Base-by-base conservation (phyloP, 2,888 invertebrate genomes). In the Yponomeuta malinellus region DNA sequence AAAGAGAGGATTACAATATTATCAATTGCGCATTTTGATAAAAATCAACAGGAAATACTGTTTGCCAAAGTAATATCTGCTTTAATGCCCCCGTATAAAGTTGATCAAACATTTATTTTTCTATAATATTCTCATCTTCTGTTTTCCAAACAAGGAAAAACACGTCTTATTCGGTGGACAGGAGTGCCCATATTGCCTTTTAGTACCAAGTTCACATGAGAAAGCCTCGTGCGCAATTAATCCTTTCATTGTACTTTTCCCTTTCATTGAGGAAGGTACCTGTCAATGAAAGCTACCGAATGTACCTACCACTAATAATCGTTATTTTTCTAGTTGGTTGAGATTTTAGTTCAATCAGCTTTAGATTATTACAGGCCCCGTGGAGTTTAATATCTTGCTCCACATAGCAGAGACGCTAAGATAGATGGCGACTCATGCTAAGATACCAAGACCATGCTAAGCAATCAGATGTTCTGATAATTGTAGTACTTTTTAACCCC, bases 221-320 rank as follows among this genome's bases (percentile, higher is more conserved):
- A n/a, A 59, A 68, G 67, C 15, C 52, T 67, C 8, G 15, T 72
- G 70, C 43, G 68, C 68, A 43, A n/a, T 23, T 68, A 48, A 68
- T 68, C 68, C 68, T 48, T 68, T 43, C 68, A 68, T 68, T 68
- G 68, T 68, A 48, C 12, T 9, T 23, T 12, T 68, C 15, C 31
- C 31, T 65, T 65, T 65, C 33, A 10, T 43, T 65, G 10, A 29
- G 65, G 12, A 10, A 29, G 65, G 29, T 65, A 65, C 65, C 65
- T 65, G 65, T 65, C 65, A 65, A 33, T 29, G 65, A 29, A 29
- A 15, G 65, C 33, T 65, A 29, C 31, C 31, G 65, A 65, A 10
- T 10, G 10, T 29, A 15, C 52, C 52, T 29, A 15, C 52, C 52
- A 15, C 52, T 59, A 59, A 59, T 59, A 59, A 15, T 59, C 15